These are phyloP conservation scores for Synanthedon vespiformis DNA, from an alignment of 2,888 invertebrate genomes.

Conservation along the genomic window DNA sequence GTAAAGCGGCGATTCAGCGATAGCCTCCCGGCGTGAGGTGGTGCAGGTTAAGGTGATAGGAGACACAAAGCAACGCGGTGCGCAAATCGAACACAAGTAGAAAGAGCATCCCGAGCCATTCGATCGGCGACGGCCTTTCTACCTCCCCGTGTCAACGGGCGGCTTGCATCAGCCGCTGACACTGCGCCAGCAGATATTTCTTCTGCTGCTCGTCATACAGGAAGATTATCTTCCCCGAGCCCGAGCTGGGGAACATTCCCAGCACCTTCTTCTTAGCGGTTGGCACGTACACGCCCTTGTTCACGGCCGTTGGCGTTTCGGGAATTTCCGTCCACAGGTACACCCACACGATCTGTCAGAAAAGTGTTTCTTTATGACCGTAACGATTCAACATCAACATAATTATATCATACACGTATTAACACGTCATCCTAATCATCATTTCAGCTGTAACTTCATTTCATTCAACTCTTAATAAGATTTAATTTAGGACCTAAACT, in stretches of 20 bases:
- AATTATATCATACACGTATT: too few species aligned
- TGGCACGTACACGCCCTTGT: conserved; percentile 77
- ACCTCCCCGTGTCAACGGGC: conserved; percentile 57
- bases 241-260: conserved; percentile 73
- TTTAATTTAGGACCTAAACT: too few species aligned
- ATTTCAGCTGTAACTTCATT: too few species aligned
- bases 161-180: conserved; percentile 44
- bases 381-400: too few species aligned
- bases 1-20: conserved; percentile 21
- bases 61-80: conserved; percentile 44
- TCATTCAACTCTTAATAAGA: too few species aligned
- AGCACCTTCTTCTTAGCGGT: conserved; percentile 72
- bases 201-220: conserved; percentile 58
- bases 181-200: conserved; percentile 51
- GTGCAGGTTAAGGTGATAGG: conserved; percentile 57
- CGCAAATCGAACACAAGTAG: conserved; percentile 55
- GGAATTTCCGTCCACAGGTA: conserved; percentile 83
- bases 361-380: background rate
- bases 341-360: conserved; percentile 77
- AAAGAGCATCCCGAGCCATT: conserved; percentile 48
- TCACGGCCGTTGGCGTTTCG: conserved; percentile 73
- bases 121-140: conserved; percentile 39
- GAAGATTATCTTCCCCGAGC: conserved; percentile 72
- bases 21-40: conserved; percentile 45
- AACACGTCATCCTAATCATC: too few species aligned